Conservation (phyloP, 2,888 invertebrate genomes). For the Mythimna loreyi region DNA sequence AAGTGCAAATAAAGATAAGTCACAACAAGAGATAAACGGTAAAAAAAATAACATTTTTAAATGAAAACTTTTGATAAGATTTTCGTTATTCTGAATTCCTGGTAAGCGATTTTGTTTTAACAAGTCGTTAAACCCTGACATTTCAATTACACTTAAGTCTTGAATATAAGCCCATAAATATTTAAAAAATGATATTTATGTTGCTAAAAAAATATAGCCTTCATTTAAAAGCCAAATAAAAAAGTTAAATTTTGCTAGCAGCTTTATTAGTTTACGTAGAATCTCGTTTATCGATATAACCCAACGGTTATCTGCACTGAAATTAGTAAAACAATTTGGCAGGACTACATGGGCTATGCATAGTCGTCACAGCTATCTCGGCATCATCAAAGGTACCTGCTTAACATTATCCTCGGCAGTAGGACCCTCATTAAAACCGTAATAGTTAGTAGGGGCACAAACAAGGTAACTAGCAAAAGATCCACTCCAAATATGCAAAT, state of each 20-base stretch:
- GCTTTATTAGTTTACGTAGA: constrained; percentile 13
- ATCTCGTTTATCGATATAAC: constrained; percentile 10
- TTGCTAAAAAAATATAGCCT: no score
- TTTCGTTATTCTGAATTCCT: no score
- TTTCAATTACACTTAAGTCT: no score
- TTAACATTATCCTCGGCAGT: constrained; percentile 27
- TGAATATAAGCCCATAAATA: no score
- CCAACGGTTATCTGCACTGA: constrained; percentile 3
- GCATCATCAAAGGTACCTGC: constrained; percentile 33
- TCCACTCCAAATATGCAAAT: constrained; percentile 8
- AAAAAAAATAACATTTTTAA: no score
- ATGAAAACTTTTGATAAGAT: no score
- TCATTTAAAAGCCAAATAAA: neutral
- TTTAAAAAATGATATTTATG: no score
- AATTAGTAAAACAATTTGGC: constrained; percentile 34
- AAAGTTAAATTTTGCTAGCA: constrained; percentile 19
- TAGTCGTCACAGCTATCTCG: constrained; percentile 31
- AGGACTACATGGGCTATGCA: constrained; percentile 7
- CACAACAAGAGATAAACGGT: no score
- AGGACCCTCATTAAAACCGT: constrained; percentile 51
- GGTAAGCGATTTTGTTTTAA: no score
- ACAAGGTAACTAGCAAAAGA: constrained; percentile 35
- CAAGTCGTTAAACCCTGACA: no score
- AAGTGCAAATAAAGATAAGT: no score
- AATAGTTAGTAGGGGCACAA: constrained; percentile 13